phyloP scores from a whole-genome alignment of 2,888 invertebrate species.

The Oligia fasciuncula region DNA sequence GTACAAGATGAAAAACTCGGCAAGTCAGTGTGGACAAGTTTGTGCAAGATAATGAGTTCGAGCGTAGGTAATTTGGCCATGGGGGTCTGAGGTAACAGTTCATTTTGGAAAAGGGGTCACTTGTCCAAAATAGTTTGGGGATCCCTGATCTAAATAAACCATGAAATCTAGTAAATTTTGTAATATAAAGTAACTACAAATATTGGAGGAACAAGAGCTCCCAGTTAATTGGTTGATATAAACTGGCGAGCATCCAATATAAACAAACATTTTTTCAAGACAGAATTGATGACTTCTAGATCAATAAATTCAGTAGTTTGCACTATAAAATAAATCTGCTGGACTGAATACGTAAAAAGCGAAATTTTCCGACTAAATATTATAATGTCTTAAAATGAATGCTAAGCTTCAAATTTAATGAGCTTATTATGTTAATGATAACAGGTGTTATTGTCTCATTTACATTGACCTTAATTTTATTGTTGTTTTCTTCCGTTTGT shows the following conservation, averaged over 20 bases:
- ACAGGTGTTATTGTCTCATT: constrained; percentile 10
- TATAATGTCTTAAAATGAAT: background rate
- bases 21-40: no score
- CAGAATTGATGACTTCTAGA: constrained; percentile 30
- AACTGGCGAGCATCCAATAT: constrained; percentile 66
- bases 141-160: background rate
- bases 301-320: constrained; percentile 18
- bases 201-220: constrained; percentile 38
- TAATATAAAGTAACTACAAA: constrained; percentile 18
- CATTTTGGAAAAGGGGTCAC: no score
- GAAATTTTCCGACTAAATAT: background rate
- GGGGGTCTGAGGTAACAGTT: no score
- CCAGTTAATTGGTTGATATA: constrained; percentile 39
- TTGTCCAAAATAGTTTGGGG: no score
- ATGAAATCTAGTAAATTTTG: constrained; percentile 16
- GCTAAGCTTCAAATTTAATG: background rate
- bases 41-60: no score
- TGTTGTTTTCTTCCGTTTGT: background rate
- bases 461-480: background rate
- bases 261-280: constrained; percentile 11
- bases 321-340: constrained; percentile 19
- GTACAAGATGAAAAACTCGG: no score
- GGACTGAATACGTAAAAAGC: constrained; percentile 5
- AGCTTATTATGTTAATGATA: background rate
- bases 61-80: no score